A percentile compares a stretch with the other conserved stretches of the same genome.
Evolutionary conservation across 2,113 vertebrate genomes (phyloP).

Genomic region (Hipposideros armiger): DNA sequence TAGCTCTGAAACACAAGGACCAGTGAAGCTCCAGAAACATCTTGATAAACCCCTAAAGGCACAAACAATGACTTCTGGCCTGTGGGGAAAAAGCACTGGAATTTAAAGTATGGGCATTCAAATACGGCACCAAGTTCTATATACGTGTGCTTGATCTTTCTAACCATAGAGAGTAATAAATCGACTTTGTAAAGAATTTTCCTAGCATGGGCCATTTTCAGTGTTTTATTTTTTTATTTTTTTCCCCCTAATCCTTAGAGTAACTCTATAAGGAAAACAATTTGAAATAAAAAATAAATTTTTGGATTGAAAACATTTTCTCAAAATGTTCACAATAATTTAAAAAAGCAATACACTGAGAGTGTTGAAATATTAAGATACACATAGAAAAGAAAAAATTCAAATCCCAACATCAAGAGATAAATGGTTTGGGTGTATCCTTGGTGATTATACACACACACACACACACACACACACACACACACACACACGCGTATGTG

Average conservation of each 20-base stretch:
- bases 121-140: neutral
- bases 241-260: neutral
- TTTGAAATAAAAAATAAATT: neutral
- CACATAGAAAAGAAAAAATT: neutral
- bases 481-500: neutral
- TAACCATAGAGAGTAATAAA: neutral
- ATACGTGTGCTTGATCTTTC: neutral
- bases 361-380: neutral
- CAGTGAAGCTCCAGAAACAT: neutral
- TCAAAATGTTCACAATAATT: neutral
- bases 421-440: neutral
- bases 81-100: neutral
- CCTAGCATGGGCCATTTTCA: neutral
- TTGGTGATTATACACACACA: rapidly evolving
- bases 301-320: neutral
- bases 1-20: neutral
- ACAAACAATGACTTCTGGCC: neutral
- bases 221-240: no score
- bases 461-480: neutral
- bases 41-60: neutral
- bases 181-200: neutral
- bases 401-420: neutral
- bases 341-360: neutral
- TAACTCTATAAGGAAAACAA: neutral
- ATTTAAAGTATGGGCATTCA: neutral